phyloP scores from a whole-genome alignment of 2,888 invertebrate species.

The Mactromeris polynyma region DNA sequence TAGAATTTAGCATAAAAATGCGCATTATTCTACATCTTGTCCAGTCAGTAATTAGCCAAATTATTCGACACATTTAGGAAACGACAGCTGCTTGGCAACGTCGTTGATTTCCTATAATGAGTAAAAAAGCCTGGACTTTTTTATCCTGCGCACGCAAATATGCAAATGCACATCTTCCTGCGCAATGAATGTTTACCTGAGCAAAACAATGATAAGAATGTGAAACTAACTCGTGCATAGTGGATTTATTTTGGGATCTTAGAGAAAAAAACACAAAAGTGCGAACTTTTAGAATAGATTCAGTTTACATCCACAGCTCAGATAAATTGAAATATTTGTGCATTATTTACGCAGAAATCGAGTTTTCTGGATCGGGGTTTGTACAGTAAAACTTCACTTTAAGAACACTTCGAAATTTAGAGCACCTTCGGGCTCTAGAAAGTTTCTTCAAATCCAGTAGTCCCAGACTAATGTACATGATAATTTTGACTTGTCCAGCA shows the following conservation, averaged over 20 bases:
- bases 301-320: background rate
- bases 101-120: background rate
- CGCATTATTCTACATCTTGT: background rate
- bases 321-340: background rate
- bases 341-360: background rate
- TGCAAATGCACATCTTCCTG: background rate
- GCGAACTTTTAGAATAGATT: background rate
- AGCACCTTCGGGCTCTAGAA: no score
- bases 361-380: background rate
- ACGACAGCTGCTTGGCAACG: background rate
- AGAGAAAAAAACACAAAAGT: background rate
- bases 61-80: background rate
- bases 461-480: no score
- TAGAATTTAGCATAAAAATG: no score
- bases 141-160: background rate
- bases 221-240: background rate
- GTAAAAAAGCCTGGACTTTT: background rate
- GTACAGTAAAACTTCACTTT: background rate
- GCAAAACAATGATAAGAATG: background rate
- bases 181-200: conserved; percentile 1
- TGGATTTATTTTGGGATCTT: background rate
- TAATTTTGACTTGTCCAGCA: no score
- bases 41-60: background rate
- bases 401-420: no score
- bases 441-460: no score